Evolutionary conservation across 2,888 invertebrate genomes (phyloP).

Genomic region (Hirtodrosophila duncani): DNA sequence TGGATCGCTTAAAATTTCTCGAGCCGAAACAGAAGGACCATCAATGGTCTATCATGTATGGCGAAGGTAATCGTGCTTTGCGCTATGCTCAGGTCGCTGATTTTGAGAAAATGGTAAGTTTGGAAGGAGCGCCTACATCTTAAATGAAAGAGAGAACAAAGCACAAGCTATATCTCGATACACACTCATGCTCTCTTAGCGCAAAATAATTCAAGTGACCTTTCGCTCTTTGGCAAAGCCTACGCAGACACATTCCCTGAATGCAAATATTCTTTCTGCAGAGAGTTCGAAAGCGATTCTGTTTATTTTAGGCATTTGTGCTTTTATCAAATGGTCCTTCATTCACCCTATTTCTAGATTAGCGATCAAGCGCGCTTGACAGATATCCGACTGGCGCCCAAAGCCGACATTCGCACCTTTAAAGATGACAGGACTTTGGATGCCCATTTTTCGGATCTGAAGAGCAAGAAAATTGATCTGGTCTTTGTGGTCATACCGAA

Average conservation of each 20-base stretch:
- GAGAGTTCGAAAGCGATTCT: too few species aligned
- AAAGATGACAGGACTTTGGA: constrained; percentile 42
- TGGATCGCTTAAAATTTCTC: constrained; percentile 44
- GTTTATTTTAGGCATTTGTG: too few species aligned
- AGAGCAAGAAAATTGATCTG: constrained; percentile 78
- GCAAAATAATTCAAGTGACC: too few species aligned
- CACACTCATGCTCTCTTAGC: too few species aligned
- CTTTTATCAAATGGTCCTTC: too few species aligned
- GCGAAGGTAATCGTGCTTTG: constrained; percentile 13
- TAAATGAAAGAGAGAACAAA: too few species aligned
- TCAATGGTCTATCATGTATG: constrained; percentile 69
- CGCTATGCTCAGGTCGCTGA: constrained; percentile 19
- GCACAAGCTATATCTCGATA: too few species aligned
- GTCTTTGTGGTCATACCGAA: constrained; percentile 83
- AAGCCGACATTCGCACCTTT: constrained; percentile 33
- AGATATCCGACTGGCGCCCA: constrained; percentile 49
- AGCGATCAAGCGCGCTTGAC: constrained; percentile 6
- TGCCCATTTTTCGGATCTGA: constrained; percentile 41
- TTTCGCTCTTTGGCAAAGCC: too few species aligned
- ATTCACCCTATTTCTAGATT: constrained; percentile 18
- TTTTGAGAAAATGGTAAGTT: constrained; percentile 32
- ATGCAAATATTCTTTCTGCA: too few species aligned
- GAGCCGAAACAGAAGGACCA: constrained; percentile 28
- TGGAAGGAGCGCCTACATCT: too few species aligned
- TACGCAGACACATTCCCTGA: too few species aligned